Base-by-base conservation (phyloP, 1,140 invertebrate species). In the Heliconius eleuchia region DNA sequence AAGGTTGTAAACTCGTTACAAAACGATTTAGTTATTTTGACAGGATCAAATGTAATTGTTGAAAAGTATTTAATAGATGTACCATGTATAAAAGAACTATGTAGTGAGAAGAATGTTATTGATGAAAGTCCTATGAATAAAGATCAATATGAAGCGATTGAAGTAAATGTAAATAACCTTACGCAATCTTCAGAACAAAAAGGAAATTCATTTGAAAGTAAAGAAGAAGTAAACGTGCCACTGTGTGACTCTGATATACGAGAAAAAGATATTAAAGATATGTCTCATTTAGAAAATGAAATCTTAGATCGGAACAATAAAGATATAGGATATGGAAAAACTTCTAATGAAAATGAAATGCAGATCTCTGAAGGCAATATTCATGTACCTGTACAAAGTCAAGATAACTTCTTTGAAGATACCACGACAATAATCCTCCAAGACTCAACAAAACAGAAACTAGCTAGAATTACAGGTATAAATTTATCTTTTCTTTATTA, bases 1-100 rank as follows among this genome's bases (percentile, higher is more conserved):
- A 76, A 83, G 80, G 82, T 88, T 23, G 74, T 84, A 42, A 74
- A 73, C 13, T 73, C 80, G 73, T 77, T 84, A 74, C 83, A 84
- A 66, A 77, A 82, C 39, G 80, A 84, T 70, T 80, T 84, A 71
- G 76, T 70, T 19, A 66, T 71, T 50, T 76, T 79, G 50, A 73
- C 71, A 18, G 46, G 76, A 27, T 27, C 42, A 19, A 50, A 34
- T 34, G 27, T 71, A 16, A 34, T 34, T 11, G 3, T 76, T 3
- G 71, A 73, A 73, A 30, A 73, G 55, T 73, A 23, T 19, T 73
- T 60, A 30, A 34, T 27, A 66, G 13, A 66, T 66, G 23, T 66
- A 66, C 60, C 60, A 30, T 30, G 23, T 66, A 30, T 66, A 66
- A 66, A 66, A 66, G 60, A 30, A 66, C 60, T 13, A 66, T 30